phyloP scores from a whole-genome alignment of 2,113 vertebrate genomes.

The Esox niger region DNA sequence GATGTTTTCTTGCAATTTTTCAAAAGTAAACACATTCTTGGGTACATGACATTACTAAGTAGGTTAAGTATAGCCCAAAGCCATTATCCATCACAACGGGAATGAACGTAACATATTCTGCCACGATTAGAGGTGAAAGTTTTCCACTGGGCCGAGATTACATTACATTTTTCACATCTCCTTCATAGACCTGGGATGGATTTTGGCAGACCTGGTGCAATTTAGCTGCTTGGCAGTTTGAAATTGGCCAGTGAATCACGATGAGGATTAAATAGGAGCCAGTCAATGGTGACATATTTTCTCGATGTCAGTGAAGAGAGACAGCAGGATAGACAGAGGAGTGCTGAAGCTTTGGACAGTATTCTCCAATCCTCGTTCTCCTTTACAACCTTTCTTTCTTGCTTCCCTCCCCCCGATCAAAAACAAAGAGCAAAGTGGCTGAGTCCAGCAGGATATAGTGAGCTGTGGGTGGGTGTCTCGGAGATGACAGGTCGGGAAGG shows the following conservation, averaged over 20 bases:
- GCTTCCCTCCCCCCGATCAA: conserved; percentile 34
- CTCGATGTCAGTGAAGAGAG: conserved; percentile 89
- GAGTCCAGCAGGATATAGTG: conserved; percentile 43
- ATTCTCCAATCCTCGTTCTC: conserved; percentile 77
- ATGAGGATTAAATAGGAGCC: conserved; percentile 99
- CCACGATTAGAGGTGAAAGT: conserved; percentile 97
- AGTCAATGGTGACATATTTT: conserved; percentile 99
- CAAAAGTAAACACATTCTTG: conserved; percentile 99
- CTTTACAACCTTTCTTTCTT: conserved; percentile 53
- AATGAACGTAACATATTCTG: conserved; percentile 96
- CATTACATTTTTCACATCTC: conserved; percentile 99
- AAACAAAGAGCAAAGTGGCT: conserved; percentile 57
- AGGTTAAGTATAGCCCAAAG: conserved; percentile 99
- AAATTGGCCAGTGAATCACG: conserved; percentile 99
- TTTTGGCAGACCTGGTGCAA: conserved; percentile 99
- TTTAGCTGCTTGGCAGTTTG: conserved; percentile 99
- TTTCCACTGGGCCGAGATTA: conserved; percentile 99
- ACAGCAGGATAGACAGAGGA: conserved; percentile 64
- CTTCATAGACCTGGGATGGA: conserved; percentile 99
- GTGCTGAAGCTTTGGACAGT: conserved; percentile 88
- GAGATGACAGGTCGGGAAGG: conserved; percentile 94
- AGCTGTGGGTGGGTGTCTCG: conserved; percentile 60
- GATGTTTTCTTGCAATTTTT: conserved; percentile 99
- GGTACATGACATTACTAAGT: conserved; percentile 99
- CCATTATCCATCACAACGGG: conserved; percentile 99